Evolutionary conservation across 2,888 invertebrate species (phyloP), one percentile per base, ranked within the genome.

Genomic region (Anoncus sp.): DNA sequence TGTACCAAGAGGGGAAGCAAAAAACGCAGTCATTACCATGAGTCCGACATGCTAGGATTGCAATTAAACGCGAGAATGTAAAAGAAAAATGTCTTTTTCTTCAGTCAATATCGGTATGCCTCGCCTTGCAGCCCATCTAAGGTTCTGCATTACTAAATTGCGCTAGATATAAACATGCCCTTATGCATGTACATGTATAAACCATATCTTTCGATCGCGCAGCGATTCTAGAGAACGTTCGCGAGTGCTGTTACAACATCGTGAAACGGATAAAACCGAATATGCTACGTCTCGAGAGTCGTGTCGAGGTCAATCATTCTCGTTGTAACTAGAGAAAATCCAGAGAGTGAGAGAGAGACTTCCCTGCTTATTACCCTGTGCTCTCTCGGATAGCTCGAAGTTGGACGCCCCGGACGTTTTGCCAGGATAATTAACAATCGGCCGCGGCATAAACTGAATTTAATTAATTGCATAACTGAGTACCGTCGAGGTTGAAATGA

Each of bases 401-500:
- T 78, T 78, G 74, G 77, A 74, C 74, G 60, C 20, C 35, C 62
- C 66, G 75, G 78, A 75, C 75, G 66, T 78, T 78, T 78, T 66
- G 75, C 75, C 71, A 57, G 71, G 85, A 85, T 87, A 88, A 88
- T 90, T 89, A 88, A 87, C 89, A 86, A 86, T 88, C 85, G 83
- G 82, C 84, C 83, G 83, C 75, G 83, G 84, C 84, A 85, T 87
- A 87, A 88, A 88, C 87, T 87, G 88, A 89, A 89, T 89, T 89
- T 89, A 90, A 89, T 90, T 90, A 90, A 90, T 89, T 88, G 89
- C 90, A 87, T 88, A 89, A 85, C 87, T 85, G 84, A 67, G 70
- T 49, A 55, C 47, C 62, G 73, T 51, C 45, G 62, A 27, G 22
- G 45, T 18, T 57, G 55, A 18, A 67, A 72, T 7, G 49, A 22